Conservation (phyloP, 2,888 invertebrate genomes). For the Melanotus villosus region DNA sequence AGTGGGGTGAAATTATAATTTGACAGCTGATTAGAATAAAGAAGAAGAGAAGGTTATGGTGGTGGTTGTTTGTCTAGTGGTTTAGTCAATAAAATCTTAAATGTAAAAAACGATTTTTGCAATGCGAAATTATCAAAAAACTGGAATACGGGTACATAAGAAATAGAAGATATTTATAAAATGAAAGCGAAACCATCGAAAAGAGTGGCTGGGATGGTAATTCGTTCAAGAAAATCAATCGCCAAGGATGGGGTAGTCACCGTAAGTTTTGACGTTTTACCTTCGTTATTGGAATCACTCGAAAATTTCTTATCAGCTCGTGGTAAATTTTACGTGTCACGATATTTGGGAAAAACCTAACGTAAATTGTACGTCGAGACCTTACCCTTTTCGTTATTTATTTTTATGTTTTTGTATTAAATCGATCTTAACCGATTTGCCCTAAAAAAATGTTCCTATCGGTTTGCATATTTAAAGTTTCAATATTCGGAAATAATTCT, state of each 20-base stretch:
- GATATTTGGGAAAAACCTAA: too few relatives aligned
- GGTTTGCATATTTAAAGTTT: background rate
- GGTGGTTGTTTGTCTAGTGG: background rate
- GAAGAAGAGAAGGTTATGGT: slow-evolving; percentile 22
- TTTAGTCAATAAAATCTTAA: slow-evolving; percentile 7
- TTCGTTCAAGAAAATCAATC: slow-evolving; percentile 82
- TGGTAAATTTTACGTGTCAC: slow-evolving; percentile 4
- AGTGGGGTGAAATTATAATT: background rate
- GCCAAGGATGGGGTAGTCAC: slow-evolving; percentile 92
- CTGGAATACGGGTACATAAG: background rate
- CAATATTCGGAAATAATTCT: too few relatives aligned
- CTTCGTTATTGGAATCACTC: background rate
- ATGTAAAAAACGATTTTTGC: slow-evolving; percentile 19
- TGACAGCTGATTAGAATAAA: slow-evolving; percentile 10
- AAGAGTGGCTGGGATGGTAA: slow-evolving; percentile 88
- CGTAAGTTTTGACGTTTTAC: slow-evolving; percentile 70
- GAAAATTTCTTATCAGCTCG: slow-evolving; percentile 7
- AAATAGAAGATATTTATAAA: background rate
- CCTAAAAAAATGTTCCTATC: too few relatives aligned
- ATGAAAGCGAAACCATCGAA: slow-evolving; percentile 86
- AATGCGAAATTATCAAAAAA: slow-evolving; percentile 1
- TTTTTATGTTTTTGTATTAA: too few relatives aligned
- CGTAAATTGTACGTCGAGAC: too few relatives aligned
- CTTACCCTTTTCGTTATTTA: too few relatives aligned
- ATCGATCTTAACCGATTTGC: too few relatives aligned